Conservation (phyloP, 2,888 invertebrate species). For the Argyresthia albistria region DNA sequence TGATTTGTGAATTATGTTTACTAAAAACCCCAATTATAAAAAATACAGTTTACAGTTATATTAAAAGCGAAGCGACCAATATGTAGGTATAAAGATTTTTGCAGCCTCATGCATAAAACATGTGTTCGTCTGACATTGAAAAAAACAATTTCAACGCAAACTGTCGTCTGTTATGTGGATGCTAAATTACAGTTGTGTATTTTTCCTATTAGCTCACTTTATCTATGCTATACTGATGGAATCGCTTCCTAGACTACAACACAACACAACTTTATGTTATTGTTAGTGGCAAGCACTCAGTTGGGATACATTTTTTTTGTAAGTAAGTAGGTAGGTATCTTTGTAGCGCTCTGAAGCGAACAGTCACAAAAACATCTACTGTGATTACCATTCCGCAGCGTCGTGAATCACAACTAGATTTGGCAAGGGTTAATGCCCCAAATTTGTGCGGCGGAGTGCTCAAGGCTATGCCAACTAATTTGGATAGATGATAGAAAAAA, state of each 20-base stretch:
- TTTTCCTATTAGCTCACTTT: neutral
- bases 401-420: conserved; percentile 69
- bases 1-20: too few species aligned
- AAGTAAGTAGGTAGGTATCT: too few species aligned
- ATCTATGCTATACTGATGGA: neutral
- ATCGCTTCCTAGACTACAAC: conserved; percentile 28
- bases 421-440: conserved; percentile 69
- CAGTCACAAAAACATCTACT: conserved; percentile 61
- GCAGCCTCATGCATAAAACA: conserved; percentile 11
- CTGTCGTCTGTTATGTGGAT: neutral
- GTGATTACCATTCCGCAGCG: conserved; percentile 66
- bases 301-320: too few species aligned
- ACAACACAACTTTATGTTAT: conserved; percentile 17
- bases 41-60: conserved; percentile 12
- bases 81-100: conserved; percentile 10
- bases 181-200: neutral
- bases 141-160: conserved; percentile 18
- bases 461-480: conserved; percentile 63
- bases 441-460: conserved; percentile 64
- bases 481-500: conserved; percentile 45
- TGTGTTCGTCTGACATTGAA: conserved; percentile 12
- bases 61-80: conserved; percentile 10
- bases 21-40: too few species aligned
- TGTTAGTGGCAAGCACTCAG: too few species aligned
- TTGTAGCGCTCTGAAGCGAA: conserved; percentile 27